These are phyloP conservation scores for Empidonax traillii DNA, from an alignment of 2,113 vertebrate species.

Conservation along the genomic window DNA sequence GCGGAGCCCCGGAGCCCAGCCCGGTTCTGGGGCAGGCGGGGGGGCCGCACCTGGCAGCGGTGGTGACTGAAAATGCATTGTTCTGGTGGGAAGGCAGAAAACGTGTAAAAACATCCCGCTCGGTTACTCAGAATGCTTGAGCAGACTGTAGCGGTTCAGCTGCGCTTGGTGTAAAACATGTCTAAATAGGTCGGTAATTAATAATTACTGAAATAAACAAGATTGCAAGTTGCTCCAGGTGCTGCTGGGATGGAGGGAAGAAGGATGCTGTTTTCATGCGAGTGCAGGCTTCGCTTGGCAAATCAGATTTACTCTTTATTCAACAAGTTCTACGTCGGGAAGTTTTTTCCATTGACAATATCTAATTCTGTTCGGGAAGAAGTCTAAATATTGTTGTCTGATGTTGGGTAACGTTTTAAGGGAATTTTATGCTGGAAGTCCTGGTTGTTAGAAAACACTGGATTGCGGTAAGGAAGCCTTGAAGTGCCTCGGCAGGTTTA, in stretches of 20 bases:
- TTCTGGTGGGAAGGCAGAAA: not conserved
- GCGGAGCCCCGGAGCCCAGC: not conserved
- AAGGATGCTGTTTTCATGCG: not conserved
- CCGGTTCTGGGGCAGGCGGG: not conserved
- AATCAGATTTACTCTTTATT: not conserved
- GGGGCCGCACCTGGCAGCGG: not conserved
- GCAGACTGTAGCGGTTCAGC: not conserved
- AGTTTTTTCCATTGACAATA: constrained; percentile 26
- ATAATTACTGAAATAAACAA: constrained; percentile 41
- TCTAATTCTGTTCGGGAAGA: not conserved
- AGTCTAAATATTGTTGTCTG: not conserved
- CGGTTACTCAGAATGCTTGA: not conserved
- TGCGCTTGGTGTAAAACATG: not conserved
- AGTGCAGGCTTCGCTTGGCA: not conserved
- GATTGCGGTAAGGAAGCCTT: constrained; percentile 27
- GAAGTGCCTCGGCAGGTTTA: constrained; percentile 51
- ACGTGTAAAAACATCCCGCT: not conserved
- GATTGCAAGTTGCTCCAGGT: not conserved
- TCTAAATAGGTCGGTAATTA: constrained; percentile 21
- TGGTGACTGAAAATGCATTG: not conserved
- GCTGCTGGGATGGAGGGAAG: not conserved
- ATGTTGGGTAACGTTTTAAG: not conserved
- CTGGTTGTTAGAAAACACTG: constrained; percentile 1
- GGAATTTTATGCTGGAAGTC: not conserved
- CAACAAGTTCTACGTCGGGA: constrained; percentile 43